Conservation (phyloP, 2,797 vertebrate species). For the Ambastaia sidthimunki region DNA sequence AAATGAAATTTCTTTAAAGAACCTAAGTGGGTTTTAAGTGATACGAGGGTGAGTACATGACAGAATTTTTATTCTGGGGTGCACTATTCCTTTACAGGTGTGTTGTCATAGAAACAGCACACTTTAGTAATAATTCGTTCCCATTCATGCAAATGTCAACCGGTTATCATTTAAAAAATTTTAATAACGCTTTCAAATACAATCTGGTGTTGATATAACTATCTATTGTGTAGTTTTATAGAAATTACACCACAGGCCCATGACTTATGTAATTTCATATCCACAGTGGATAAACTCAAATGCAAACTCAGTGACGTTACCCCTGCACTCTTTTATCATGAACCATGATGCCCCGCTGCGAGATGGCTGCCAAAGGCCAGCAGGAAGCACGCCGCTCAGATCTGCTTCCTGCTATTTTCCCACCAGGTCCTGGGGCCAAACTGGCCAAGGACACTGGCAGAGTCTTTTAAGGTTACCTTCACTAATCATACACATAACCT, state of each 20-base stretch:
- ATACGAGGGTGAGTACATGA: not conserved
- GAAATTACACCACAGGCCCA: not conserved
- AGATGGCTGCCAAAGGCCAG: conserved; percentile 34
- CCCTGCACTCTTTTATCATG: conserved; percentile 26
- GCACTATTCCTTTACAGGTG: not conserved
- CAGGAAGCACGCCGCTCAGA: conserved; percentile 34
- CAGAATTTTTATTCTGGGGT: not conserved
- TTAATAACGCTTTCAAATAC: not conserved
- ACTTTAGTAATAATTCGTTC: not conserved
- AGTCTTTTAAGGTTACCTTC: conserved; percentile 24
- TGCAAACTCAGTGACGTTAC: conserved; percentile 11
- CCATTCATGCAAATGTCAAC: not conserved
- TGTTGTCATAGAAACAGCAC: conserved; percentile 7
- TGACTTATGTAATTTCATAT: not conserved
- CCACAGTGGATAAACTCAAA: not conserved
- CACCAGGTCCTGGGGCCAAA: conserved; percentile 27
- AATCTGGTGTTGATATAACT: not conserved
- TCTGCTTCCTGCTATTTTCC: conserved; percentile 36
- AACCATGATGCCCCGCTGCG: conserved; percentile 37
- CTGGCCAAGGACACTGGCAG: conserved; percentile 35
- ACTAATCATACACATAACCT: conserved; percentile 17
- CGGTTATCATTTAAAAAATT: not conserved
- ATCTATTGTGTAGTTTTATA: not conserved
- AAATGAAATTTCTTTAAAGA: conserved; percentile 1
- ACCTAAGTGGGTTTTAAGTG: not conserved